Base-by-base conservation (phyloP, 2,888 invertebrate species). In the Drosophila meridiana region DNA sequence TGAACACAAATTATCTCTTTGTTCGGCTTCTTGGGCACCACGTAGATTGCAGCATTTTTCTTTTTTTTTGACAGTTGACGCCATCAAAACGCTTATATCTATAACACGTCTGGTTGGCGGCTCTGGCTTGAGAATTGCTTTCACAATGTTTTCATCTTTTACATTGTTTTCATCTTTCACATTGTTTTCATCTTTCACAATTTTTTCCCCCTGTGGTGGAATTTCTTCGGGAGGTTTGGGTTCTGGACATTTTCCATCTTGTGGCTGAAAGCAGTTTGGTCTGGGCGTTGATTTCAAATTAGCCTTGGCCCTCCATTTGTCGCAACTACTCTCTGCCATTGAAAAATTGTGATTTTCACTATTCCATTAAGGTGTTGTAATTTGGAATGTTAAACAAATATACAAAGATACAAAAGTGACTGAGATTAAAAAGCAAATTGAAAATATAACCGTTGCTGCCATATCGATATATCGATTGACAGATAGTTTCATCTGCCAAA, bases 271-370 rank as follows among this genome's bases (percentile, higher is more conserved):
- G 48, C 84, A 84, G 43, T 57, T 58, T 0, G 28, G 61, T 4
- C 9, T 34, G 30, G 2, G 74, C 74, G 53, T 32, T 57, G 50
- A 0, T 14, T 34, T 34, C 34, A n/a, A 32, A 20, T 52, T 20
- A 4, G 11, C 34, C 2, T 5, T 40, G 14, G n/a, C 2, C 9
- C 14, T 42, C 83, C 69, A 79, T n/a, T 40, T 80, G 5, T 26
- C 4, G 30, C 88, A 84, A 60, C 84, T 87, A 40, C 55, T 80
- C 6, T 48, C 65, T 9, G 52, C 64, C 30, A 38, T 89, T 82
- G 6, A 5, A 59, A 30, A 28, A 11, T 34, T 26, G 13, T 26
- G 32, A 6, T 55, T 36, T 9, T 8, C 2, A 26, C 57, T 62
- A 60, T 65, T 60, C 58, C 80, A 76, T 56, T 52, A 48, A 36